Percentiles rank a stretch among this genome's conserved stretches.
Evolutionary conservation across 2,888 invertebrate genomes (phyloP).

Genomic region (Buathra laborator): DNA sequence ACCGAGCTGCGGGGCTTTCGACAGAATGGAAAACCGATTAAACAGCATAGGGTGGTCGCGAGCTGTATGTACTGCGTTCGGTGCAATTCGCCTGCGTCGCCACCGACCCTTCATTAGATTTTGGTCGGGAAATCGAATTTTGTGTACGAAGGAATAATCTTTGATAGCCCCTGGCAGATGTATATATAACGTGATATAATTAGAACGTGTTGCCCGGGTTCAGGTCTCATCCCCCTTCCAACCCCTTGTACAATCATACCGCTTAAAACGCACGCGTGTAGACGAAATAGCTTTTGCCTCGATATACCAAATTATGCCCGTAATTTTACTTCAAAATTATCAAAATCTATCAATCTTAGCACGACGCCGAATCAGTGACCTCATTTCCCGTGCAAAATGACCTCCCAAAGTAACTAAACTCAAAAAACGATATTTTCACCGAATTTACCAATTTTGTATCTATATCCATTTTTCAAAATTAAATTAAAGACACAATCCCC

Average conservation of each 20-base stretch:
- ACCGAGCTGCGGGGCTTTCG: conserved; percentile 23
- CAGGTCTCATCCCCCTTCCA: conserved; percentile 4
- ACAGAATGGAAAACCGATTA: conserved; percentile 80
- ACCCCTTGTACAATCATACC: background rate
- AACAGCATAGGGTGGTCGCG: conserved; percentile 68
- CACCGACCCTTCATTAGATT: conserved; percentile 81
- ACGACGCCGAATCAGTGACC: background rate
- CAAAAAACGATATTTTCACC: background rate
- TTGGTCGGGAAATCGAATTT: conserved; percentile 83
- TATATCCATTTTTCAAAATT: background rate
- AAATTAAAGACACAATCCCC: background rate
- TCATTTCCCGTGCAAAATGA: background rate
- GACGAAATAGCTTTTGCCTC: background rate
- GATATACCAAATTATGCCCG: background rate
- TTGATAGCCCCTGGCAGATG: conserved; percentile 77
- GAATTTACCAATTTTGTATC: too few species aligned
- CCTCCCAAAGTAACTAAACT: background rate
- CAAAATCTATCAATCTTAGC: background rate
- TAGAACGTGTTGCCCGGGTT: conserved; percentile 23
- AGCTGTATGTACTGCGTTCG: conserved; percentile 54
- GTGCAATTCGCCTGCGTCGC: conserved; percentile 17
- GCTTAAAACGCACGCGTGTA: background rate
- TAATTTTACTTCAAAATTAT: background rate
- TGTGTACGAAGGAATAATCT: conserved; percentile 83
- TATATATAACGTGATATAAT: conserved; percentile 28